These are phyloP conservation scores for Mus spretus DNA, from an alignment of 2,797 vertebrate species.

Conservation along the genomic window DNA sequence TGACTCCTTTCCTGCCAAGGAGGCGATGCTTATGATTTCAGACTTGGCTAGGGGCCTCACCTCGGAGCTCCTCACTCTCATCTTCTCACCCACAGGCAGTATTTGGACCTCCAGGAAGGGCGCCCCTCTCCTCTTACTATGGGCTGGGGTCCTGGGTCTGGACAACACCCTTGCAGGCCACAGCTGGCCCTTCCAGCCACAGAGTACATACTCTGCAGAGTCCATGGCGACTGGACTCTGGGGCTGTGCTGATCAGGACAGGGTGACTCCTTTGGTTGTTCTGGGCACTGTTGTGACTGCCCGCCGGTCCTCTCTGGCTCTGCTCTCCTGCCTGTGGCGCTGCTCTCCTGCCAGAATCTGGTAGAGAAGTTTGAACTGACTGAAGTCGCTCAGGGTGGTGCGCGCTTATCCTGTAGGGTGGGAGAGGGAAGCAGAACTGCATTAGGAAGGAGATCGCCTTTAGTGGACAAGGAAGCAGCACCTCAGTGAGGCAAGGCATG, in stretches of 20 bases:
- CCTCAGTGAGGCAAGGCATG: neutral
- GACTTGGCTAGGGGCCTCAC: neutral
- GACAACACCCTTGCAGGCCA: constrained; percentile 65
- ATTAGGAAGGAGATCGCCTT: neutral
- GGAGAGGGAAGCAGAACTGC: neutral
- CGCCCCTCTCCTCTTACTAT: neutral
- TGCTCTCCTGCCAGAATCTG: neutral
- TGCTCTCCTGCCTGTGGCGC: too few relatives aligned
- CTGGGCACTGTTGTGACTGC: neutral
- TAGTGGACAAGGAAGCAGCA: neutral
- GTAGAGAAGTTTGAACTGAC: neutral
- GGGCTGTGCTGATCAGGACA: neutral
- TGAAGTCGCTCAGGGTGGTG: too few relatives aligned
- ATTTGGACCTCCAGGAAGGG: constrained; percentile 40
- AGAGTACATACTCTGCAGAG: neutral
- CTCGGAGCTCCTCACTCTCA: neutral
- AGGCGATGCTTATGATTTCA: neutral
- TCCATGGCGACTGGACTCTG: neutral
- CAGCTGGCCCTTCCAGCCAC: constrained; percentile 28
- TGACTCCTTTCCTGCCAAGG: neutral
- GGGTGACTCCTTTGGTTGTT: neutral
- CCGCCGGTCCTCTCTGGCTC: neutral
- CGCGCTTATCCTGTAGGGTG: neutral
- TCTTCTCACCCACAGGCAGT: neutral
- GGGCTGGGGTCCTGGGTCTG: neutral